These are phyloP conservation scores for Eupsittula cactorum DNA, from an alignment of 2,113 vertebrate species.

Conservation along the genomic window DNA sequence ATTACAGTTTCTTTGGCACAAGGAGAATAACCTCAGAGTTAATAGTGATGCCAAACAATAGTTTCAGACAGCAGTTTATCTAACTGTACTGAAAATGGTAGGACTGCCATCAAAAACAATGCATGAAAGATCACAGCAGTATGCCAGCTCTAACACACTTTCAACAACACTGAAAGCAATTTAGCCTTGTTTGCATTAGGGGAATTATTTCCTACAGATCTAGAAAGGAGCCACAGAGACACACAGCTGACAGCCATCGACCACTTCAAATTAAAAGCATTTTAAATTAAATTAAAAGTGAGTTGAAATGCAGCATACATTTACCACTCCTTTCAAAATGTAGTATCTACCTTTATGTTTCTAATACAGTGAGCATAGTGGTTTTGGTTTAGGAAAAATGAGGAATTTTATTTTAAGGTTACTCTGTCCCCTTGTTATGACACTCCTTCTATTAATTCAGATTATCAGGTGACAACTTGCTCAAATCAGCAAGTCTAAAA, in stretches of 20 bases:
- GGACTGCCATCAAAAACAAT: background rate
- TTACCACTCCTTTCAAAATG: background rate
- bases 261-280: background rate
- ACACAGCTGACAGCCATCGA: background rate
- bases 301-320: background rate
- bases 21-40: background rate
- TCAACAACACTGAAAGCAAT: background rate
- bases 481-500: conserved; percentile 2
- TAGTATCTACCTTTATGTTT: background rate
- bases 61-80: background rate
- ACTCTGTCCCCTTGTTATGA: background rate
- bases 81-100: background rate
- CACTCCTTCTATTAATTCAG: background rate
- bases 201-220: background rate
- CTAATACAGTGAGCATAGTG: background rate
- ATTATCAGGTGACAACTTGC: background rate
- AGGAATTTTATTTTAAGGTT: background rate
- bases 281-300: background rate
- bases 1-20: background rate
- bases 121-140: background rate
- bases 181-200: background rate
- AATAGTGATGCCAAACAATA: background rate
- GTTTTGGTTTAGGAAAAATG: background rate
- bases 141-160: background rate
- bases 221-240: background rate